Conservation (phyloP, 1,140 invertebrate species). For the Hetaerina americana region DNA sequence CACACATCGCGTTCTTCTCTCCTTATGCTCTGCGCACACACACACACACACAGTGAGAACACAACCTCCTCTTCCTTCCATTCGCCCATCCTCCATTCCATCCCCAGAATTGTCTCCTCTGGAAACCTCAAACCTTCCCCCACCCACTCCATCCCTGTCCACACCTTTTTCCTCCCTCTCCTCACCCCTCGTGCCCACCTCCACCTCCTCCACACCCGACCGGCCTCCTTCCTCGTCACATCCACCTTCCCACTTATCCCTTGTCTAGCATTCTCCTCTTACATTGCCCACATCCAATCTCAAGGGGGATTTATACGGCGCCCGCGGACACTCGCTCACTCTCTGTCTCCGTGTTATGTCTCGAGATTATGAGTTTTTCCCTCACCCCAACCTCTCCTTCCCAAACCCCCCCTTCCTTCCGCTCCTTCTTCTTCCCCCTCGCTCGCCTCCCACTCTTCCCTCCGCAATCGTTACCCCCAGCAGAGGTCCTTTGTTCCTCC, state of each 20-base stretch:
- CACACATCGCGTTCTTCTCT: background rate
- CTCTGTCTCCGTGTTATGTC: background rate
- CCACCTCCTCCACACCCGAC: background rate
- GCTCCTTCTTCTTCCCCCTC: background rate
- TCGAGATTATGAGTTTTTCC: background rate
- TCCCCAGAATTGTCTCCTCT: background rate
- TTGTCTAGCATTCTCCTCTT: background rate
- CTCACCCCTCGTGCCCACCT: background rate
- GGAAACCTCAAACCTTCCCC: background rate
- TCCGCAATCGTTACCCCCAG: no score
- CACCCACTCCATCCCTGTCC: background rate
- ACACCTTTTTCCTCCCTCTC: background rate
- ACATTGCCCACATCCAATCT: background rate
- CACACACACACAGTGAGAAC: background rate
- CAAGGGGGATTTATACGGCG: background rate
- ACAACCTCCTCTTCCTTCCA: no score
- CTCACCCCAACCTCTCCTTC: background rate
- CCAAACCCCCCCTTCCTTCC: background rate
- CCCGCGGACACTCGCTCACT: background rate
- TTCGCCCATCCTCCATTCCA: background rate
- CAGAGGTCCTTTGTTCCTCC: no score
- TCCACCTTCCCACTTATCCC: background rate
- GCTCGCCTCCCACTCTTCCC: no score
- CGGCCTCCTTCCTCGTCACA: background rate
- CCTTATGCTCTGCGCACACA: background rate